These are phyloP conservation scores for Agrochola litura DNA, from an alignment of 2,888 invertebrate genomes.

Conservation along the genomic window DNA sequence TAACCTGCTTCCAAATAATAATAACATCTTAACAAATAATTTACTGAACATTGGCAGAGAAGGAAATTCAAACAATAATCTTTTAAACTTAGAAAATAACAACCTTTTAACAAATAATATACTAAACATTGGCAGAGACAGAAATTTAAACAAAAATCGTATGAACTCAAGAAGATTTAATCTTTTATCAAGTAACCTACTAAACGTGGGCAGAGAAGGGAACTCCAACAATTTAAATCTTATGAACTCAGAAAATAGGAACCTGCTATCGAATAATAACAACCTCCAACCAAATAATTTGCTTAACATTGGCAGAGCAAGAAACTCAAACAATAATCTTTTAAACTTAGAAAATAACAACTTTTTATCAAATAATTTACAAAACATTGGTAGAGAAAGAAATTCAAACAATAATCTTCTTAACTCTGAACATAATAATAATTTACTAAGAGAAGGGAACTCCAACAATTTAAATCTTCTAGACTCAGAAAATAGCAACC, in stretches of 20 bases:
- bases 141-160: neutral
- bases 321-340: neutral
- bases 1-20: neutral
- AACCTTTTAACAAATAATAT: neutral
- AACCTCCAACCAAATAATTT: neutral
- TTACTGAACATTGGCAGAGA: neutral
- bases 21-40: neutral
- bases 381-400: neutral
- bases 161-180: too few species aligned
- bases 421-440: neutral
- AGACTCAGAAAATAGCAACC: neutral
- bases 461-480: neutral
- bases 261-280: neutral
- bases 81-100: neutral
- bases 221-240: neutral
- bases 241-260: neutral
- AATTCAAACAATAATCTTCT: neutral
- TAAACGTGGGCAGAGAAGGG: too few species aligned
- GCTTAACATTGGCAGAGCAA: neutral
- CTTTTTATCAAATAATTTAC: neutral
- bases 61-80: slow-evolving; percentile 2
- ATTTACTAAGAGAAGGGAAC: slow-evolving; percentile 4
- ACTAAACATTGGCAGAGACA: neutral
- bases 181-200: too few species aligned
- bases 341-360: neutral